phyloP scores from a whole-genome alignment of 1,140 invertebrate species.

The Halictus rubicundus region DNA sequence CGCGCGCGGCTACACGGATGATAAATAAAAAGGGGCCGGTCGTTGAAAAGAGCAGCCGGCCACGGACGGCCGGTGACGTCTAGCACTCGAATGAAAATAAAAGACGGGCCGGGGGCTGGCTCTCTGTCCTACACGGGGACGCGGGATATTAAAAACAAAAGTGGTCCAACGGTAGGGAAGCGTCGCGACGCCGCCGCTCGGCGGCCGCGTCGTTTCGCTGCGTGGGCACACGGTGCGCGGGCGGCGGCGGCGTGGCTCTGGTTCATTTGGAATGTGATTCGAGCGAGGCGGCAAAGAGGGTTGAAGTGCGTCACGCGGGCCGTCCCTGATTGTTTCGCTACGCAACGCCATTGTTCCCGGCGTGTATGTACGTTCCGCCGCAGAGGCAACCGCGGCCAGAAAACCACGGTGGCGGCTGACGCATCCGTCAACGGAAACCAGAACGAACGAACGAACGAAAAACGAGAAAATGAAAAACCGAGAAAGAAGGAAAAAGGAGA shows the following conservation, averaged over 20 bases:
- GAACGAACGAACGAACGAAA: neutral
- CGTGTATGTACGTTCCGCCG: slow-evolving; percentile 34
- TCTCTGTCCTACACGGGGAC: slow-evolving; percentile 30
- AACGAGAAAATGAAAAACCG: neutral
- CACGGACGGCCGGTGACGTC: slow-evolving; percentile 12
- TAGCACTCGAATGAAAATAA: slow-evolving; percentile 42
- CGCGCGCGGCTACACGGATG: neutral
- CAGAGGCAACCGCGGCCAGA: slow-evolving; percentile 33
- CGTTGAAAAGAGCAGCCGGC: neutral
- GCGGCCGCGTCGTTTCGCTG: neutral
- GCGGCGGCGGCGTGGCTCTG: neutral
- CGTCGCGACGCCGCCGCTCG: neutral
- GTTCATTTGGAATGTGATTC: slow-evolving; percentile 45
- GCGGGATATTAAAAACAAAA: slow-evolving; percentile 58
- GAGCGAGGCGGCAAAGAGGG: slow-evolving; percentile 19
- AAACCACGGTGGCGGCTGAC: slow-evolving; percentile 23
- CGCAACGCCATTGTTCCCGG: slow-evolving; percentile 36
- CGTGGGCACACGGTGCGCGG: too few relatives aligned
- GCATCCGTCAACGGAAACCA: slow-evolving; percentile 2
- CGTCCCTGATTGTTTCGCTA: slow-evolving; percentile 31
- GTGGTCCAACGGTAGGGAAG: neutral
- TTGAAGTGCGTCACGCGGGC: slow-evolving; percentile 39
- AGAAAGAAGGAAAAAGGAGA: neutral
- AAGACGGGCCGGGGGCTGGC: slow-evolving; percentile 18
- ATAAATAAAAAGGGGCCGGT: slow-evolving; percentile 15